Percentiles rank a stretch among this genome's conserved stretches.
phyloP scores from a whole-genome alignment of 2,797 vertebrate genomes.

The Pangasius djambal region DNA sequence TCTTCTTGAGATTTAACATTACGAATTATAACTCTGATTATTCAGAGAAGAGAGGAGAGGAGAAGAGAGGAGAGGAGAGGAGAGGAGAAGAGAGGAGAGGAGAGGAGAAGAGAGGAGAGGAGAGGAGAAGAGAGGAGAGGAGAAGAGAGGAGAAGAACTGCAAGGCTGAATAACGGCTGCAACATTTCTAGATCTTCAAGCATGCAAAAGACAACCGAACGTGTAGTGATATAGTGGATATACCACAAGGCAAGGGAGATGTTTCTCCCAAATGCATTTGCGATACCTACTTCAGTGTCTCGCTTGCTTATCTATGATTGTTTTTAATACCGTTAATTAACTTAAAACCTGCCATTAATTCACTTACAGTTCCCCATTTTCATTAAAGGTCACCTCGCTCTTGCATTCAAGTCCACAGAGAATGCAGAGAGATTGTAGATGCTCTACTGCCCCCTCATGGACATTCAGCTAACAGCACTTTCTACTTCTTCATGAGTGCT shows the following conservation, averaged over 20 bases:
- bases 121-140: background rate
- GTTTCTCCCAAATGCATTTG: background rate
- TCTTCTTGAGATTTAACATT: background rate
- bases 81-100: background rate
- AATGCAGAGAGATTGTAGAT: constrained; percentile 48
- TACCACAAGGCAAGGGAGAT: background rate
- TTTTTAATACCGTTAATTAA: background rate
- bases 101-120: background rate
- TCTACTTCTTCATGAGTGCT: background rate
- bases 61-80: background rate
- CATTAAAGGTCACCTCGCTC: background rate
- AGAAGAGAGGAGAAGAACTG: background rate
- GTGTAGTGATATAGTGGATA: background rate
- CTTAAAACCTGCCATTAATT: background rate
- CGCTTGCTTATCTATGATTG: no score
- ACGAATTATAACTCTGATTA: background rate
- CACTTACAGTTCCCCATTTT: background rate
- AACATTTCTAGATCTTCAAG: background rate
- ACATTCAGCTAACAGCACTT: constrained; percentile 11
- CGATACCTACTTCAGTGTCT: background rate
- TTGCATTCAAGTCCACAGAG: background rate
- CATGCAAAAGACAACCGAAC: background rate
- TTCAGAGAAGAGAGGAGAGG: background rate
- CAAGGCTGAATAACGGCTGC: background rate
- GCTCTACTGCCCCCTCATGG: constrained; percentile 72